A percentile compares a stretch with the other conserved stretches of the same genome.
phyloP scores from a whole-genome alignment of 2,888 invertebrate genomes.

The Nephrotoma guestfalica region DNA sequence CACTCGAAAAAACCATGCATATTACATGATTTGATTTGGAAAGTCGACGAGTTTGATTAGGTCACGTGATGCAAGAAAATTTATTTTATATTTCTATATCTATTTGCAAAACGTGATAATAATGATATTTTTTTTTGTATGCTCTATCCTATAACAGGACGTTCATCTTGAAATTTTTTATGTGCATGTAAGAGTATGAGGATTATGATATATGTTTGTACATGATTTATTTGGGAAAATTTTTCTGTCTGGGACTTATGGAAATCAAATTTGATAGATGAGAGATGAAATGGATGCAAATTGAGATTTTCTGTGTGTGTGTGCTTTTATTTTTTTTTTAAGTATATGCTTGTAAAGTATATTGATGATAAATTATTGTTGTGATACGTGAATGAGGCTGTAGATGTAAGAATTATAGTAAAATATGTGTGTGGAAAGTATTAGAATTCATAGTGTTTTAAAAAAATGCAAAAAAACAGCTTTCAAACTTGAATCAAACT shows the following conservation, averaged over 20 bases:
- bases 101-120: background rate
- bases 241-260: background rate
- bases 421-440: background rate
- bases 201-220: background rate
- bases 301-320: background rate
- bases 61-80: background rate
- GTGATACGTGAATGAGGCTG: background rate
- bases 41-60: constrained; percentile 1
- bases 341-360: background rate
- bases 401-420: background rate
- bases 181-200: background rate
- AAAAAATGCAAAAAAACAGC: background rate
- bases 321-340: background rate
- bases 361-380: background rate
- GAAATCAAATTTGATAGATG: background rate
- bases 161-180: background rate
- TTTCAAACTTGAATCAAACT: background rate
- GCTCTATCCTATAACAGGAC: background rate
- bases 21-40: background rate
- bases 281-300: background rate
- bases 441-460: background rate
- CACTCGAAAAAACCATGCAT: background rate
- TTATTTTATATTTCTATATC: background rate
- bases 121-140: background rate
- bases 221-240: background rate